Percentiles rank a stretch among this genome's conserved stretches.
phyloP scores from a whole-genome alignment of 2,113 vertebrate species.

The Macquaria ambigua region DNA sequence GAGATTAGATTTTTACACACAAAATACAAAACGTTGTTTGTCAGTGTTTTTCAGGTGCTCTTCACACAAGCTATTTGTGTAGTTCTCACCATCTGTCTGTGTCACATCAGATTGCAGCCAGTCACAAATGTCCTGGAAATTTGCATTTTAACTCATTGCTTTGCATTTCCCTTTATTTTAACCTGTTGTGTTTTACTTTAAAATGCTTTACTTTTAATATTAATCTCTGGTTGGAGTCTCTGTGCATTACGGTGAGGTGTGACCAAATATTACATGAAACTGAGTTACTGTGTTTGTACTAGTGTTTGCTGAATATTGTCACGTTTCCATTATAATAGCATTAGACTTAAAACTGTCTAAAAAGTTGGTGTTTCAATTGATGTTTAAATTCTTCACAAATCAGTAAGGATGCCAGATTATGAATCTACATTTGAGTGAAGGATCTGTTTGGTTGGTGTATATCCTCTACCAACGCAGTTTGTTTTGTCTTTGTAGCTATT shows the following conservation, averaged over 20 bases:
- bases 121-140: background rate
- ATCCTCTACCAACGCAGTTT: background rate
- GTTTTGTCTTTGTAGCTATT: background rate
- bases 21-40: background rate
- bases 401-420: background rate
- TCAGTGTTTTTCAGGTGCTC: background rate
- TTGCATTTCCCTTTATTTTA: background rate
- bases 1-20: slow-evolving; percentile 11
- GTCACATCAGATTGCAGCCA: background rate
- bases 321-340: background rate
- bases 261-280: background rate
- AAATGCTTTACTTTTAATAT: background rate
- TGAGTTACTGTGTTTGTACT: background rate
- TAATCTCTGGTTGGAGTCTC: background rate
- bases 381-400: background rate
- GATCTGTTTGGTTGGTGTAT: background rate
- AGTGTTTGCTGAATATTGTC: background rate
- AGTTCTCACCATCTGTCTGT: background rate
- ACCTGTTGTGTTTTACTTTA: background rate
- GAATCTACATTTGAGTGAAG: background rate
- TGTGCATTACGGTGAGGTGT: background rate
- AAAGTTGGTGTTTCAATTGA: background rate
- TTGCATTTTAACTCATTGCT: background rate
- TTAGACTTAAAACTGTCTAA: background rate
- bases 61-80: background rate